phyloP scores from a whole-genome alignment of 2,888 invertebrate species.

The Hipparchia sbordonii region DNA sequence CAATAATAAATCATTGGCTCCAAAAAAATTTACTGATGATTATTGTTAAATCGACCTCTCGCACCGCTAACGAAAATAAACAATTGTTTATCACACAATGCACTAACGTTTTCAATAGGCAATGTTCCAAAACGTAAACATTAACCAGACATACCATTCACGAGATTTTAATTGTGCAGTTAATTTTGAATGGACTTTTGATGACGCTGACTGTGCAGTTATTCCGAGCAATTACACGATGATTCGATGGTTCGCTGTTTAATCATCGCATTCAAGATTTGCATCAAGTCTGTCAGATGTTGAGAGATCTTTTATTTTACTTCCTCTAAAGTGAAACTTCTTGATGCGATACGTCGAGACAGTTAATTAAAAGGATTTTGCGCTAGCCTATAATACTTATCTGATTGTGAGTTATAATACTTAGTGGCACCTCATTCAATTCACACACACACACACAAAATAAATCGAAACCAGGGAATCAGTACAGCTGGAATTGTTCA shows the following conservation, averaged over 20 bases:
- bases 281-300: background rate
- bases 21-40: no score
- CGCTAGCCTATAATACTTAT: no score
- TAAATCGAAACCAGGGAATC: no score
- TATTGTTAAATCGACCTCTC: no score
- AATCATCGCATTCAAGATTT: conserved; percentile 4
- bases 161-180: conserved; percentile 3
- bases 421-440: no score
- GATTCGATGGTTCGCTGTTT: conserved; percentile 25
- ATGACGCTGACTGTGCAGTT: conserved; percentile 26
- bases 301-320: background rate
- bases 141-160: conserved; percentile 4
- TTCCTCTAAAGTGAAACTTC: background rate
- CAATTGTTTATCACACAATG: background rate
- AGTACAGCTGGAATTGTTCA: no score
- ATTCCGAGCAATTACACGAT: conserved; percentile 27
- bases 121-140: background rate
- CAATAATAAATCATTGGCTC: no score
- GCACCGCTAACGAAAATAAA: background rate
- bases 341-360: background rate
- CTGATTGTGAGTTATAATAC: no score
- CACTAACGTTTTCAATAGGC: background rate
- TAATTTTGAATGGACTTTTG: conserved; percentile 7
- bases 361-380: no score
- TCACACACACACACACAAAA: no score